These are phyloP conservation scores for Cyprinus carpio DNA, from an alignment of 2,113 vertebrate species.

Conservation along the genomic window DNA sequence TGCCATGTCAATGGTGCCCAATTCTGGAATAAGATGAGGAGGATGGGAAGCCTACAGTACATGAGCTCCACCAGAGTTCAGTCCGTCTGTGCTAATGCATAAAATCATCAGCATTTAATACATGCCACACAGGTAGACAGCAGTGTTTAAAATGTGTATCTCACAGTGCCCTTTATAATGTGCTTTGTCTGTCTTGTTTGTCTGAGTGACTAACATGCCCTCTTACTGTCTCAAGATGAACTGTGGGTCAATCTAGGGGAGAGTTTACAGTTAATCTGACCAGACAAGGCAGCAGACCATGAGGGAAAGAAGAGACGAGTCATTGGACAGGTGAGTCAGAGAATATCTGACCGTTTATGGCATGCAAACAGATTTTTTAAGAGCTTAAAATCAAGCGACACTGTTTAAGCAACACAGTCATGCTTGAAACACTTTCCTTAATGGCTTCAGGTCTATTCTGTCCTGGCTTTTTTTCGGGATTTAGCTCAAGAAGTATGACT, in stretches of 20 bases:
- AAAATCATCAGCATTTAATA: constrained; percentile 48
- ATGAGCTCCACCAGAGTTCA: constrained; percentile 13
- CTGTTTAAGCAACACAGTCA: neutral
- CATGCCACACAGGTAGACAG: constrained; percentile 2
- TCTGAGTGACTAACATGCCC: constrained; percentile 9
- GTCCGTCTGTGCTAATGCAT: constrained; percentile 37
- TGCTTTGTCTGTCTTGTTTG: neutral
- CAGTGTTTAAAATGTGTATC: constrained; percentile 14
- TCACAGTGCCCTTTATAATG: neutral
- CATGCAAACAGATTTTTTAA: neutral
- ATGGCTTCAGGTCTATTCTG: neutral
- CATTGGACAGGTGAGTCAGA: constrained; percentile 28
- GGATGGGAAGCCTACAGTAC: constrained; percentile 3
- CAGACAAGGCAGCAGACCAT: constrained; percentile 12
- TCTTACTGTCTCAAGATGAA: constrained; percentile 10
- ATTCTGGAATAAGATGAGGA: neutral
- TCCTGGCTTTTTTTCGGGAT: neutral
- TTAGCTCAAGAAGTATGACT: neutral
- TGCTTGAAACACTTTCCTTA: neutral
- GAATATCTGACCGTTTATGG: constrained; percentile 18
- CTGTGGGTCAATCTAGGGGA: neutral
- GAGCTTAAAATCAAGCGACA: neutral
- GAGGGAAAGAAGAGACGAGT: neutral
- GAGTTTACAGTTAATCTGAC: constrained; percentile 14
- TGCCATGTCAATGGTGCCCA: constrained; percentile 30